phyloP scores from a whole-genome alignment of 2,888 invertebrate species.

The Adelphocoris suturalis region DNA sequence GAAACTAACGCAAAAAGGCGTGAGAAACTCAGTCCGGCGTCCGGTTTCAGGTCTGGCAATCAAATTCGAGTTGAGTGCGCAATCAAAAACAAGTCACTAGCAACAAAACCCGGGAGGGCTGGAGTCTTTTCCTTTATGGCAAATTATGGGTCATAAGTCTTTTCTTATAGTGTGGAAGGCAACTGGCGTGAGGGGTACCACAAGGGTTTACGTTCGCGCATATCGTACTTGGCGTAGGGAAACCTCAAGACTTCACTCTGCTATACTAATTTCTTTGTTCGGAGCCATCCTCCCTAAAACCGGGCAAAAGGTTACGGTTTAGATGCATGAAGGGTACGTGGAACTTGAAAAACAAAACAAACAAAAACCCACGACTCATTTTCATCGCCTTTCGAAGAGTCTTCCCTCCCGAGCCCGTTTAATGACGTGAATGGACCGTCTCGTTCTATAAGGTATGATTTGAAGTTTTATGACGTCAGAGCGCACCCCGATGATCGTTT shows the following conservation, averaged over 20 bases:
- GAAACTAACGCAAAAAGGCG: slow-evolving; percentile 71
- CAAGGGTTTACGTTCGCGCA: neutral
- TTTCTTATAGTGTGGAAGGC: slow-evolving; percentile 65
- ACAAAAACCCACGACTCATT: slow-evolving; percentile 63
- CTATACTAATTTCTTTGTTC: slow-evolving; percentile 68
- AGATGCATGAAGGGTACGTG: neutral
- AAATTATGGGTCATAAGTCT: slow-evolving; percentile 71
- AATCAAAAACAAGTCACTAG: slow-evolving; percentile 72
- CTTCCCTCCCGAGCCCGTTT: neutral
- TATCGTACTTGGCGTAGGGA: slow-evolving; percentile 26
- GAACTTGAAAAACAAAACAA: slow-evolving; percentile 55
- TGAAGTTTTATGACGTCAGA: slow-evolving; percentile 37
- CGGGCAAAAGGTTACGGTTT: slow-evolving; percentile 45
- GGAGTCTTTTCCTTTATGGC: slow-evolving; percentile 62
- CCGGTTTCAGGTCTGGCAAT: slow-evolving; percentile 50
- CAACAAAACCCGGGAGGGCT: slow-evolving; percentile 48
- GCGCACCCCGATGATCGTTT: slow-evolving; percentile 39
- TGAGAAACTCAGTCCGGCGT: slow-evolving; percentile 63
- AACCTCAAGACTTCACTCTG: slow-evolving; percentile 17
- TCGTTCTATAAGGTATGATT: slow-evolving; percentile 39
- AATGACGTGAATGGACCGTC: slow-evolving; percentile 51
- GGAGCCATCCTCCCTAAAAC: slow-evolving; percentile 12
- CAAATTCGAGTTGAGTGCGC: slow-evolving; percentile 72
- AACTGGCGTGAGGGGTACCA: slow-evolving; percentile 32
- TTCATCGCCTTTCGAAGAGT: slow-evolving; percentile 61